Conservation (phyloP, 2,888 invertebrate species). For the Fissipunctia ypsillon region DNA sequence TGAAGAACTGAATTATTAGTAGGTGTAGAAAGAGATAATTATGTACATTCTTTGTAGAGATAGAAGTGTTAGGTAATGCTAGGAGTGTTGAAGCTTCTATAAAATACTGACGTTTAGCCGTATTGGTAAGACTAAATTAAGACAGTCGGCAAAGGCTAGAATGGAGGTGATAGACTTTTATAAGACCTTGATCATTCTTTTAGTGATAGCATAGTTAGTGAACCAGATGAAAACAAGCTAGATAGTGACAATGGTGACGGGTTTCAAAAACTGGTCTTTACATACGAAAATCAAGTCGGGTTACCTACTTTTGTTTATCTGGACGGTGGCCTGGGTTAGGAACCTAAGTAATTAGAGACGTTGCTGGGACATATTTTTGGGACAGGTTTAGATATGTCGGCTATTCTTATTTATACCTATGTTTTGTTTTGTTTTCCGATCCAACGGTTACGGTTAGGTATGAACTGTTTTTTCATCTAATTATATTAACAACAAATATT, state of each 20-base stretch:
- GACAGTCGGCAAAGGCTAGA: background rate
- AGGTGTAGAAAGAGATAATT: no score
- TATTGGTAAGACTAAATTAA: background rate
- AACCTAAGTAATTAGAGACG: background rate
- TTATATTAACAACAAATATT: no score
- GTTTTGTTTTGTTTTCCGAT: background rate
- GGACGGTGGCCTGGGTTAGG: background rate
- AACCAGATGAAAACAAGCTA: background rate
- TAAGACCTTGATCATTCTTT: background rate
- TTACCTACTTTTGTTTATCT: background rate
- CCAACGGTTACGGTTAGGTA: background rate
- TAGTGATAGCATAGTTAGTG: no score
- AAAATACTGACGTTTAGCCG: background rate
- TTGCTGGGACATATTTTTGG: background rate
- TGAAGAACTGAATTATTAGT: no score
- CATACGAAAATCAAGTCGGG: slow-evolving; percentile 11
- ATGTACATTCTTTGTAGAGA: background rate
- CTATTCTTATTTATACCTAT: background rate
- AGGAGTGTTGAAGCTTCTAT: background rate
- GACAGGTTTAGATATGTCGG: background rate
- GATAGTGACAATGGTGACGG: slow-evolving; percentile 1
- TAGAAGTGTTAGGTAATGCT: background rate
- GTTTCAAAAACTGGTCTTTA: slow-evolving; percentile 29
- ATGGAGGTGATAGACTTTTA: background rate
- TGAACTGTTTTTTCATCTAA: background rate